Base-by-base conservation (phyloP, 2,797 vertebrate genomes). In the Oreochromis mossambicus region DNA sequence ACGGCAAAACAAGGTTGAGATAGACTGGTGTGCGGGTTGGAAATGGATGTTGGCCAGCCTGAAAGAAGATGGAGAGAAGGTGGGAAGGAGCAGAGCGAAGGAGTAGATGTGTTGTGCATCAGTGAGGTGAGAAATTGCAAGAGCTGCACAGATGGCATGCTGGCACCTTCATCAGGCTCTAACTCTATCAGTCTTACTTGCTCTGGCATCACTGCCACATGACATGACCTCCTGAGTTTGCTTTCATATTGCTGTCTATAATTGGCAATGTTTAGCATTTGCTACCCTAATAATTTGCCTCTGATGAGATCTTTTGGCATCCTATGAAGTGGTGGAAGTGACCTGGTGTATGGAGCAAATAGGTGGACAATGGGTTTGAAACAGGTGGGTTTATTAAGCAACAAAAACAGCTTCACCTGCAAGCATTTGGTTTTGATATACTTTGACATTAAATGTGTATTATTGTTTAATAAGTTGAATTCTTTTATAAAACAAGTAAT, bases 101-200 rank as follows among this genome's bases (percentile, higher is more conserved):
- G 76, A 82, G 82, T 87, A 73, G 82, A 87, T 88, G 92, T 92
- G 92, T 89, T 78, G 89, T 94, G 94, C 94, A 95, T 94, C 94
- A 96, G 81, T 96, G 94, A 92, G 89, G 88, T 95, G 94, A 95
- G 92, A 94, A 96, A 95, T 95, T 94, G 91, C 89, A 81, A 87
- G 88, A 90, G 93, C 87, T 78, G 90, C 88, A 89, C 94, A 96
- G 95, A 95, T 96, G 93, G 94, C 87, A 85, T 38, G 50, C 86
- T 90, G 88, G 94, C 90, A 93, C 93, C 95, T 95, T 95, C 93
- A 94, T 94, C 94, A 88, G 87, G 86, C 84, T 78, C 80, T 79
- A 79, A 83, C 89, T 87, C 85, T 89, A 95, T 95, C 93, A 87
- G 84, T 95, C 93, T 89, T 88, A 88, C 89, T 84, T 90, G 91